A percentile compares a stretch with the other conserved stretches of the same genome.
These are phyloP conservation scores for Parazoanthus swiftii DNA, from an alignment of 92 coral and sea anemone species.

Conservation along the genomic window DNA sequence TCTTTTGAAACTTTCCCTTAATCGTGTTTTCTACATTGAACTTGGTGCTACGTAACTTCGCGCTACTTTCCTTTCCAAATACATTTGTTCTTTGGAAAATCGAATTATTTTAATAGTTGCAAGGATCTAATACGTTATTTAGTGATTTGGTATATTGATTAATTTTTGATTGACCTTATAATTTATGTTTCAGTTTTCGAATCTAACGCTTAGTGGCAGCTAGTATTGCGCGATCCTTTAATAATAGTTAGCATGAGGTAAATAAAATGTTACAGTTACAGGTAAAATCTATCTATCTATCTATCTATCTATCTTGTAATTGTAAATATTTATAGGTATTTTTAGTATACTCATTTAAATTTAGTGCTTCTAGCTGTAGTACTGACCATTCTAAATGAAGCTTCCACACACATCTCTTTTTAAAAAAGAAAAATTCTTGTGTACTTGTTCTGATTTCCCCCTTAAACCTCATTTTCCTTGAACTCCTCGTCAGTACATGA, in stretches of 20 bases:
- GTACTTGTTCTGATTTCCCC: too few relatives aligned
- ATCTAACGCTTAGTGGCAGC: not conserved
- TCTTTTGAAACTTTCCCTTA: not conserved
- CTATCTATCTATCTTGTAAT: too few relatives aligned
- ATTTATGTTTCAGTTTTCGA: not conserved
- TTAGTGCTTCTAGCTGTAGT: too few relatives aligned
- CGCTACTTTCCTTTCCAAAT: not conserved
- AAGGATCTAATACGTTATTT: not conserved
- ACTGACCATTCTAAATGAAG: too few relatives aligned
- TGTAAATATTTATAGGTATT: too few relatives aligned
- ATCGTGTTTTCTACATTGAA: not conserved
- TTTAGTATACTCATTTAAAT: too few relatives aligned
- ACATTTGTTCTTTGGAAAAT: not conserved
- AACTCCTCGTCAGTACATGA: too few relatives aligned
- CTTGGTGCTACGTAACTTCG: not conserved
- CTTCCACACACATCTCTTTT: too few relatives aligned
- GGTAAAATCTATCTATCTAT: not conserved
- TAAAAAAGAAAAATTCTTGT: too few relatives aligned
- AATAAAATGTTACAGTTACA: not conserved
- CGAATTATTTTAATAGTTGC: not conserved
- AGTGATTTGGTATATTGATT: constrained; percentile 1
- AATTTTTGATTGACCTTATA: not conserved
- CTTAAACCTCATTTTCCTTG: too few relatives aligned
- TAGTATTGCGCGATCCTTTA: not conserved
- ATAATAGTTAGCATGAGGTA: too few relatives aligned